Conservation (phyloP, 1,140 invertebrate species). For the Pinna nobilis region DNA sequence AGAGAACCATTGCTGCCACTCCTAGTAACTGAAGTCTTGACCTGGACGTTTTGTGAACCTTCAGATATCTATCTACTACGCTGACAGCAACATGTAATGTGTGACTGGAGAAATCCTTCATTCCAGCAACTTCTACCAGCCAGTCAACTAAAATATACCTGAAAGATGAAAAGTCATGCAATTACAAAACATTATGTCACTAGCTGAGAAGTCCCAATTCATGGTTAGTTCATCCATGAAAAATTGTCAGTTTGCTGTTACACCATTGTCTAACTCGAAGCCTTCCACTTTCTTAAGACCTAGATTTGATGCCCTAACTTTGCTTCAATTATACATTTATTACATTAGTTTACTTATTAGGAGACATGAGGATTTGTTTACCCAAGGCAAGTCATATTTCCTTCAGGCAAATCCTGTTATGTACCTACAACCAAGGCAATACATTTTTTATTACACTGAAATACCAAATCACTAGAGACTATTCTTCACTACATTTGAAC, state of each 20-base stretch:
- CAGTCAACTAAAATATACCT: conserved; percentile 74
- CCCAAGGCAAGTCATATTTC: no score
- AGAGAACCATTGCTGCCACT: conserved; percentile 71
- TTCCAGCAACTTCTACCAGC: conserved; percentile 72
- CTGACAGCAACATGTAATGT: conserved; percentile 71
- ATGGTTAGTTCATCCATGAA: not conserved
- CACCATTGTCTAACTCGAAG: no score
- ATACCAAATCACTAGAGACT: no score
- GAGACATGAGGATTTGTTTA: no score
- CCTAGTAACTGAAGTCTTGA: conserved; percentile 71
- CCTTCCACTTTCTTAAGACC: no score
- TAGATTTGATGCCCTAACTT: no score
- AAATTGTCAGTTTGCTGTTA: not conserved
- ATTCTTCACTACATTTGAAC: no score
- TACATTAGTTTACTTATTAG: no score
- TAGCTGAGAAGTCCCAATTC: not conserved
- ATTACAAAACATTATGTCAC: not conserved
- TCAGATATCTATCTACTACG: conserved; percentile 70
- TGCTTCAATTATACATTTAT: no score
- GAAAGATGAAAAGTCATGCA: conserved; percentile 33
- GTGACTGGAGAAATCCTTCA: conserved; percentile 70
- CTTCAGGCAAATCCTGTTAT: no score
- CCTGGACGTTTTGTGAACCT: conserved; percentile 56
- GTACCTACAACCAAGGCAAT: no score
- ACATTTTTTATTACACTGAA: no score